A percentile compares a stretch with the other conserved stretches of the same genome.
These are phyloP conservation scores for Formica aserva DNA, from an alignment of 2,888 invertebrate genomes.

Conservation along the genomic window DNA sequence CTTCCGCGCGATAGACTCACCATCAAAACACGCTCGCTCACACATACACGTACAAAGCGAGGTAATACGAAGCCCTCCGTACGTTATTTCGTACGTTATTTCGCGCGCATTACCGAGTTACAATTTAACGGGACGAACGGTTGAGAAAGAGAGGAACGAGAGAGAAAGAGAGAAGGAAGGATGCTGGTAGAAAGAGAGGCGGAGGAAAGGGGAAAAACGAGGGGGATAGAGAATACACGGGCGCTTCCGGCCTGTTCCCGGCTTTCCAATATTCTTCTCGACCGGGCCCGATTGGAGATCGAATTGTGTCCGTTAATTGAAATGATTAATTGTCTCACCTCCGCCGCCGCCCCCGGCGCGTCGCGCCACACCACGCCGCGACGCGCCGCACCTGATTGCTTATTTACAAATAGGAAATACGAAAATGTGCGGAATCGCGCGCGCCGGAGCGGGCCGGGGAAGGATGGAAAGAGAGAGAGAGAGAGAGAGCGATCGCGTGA, in stretches of 20 bases:
- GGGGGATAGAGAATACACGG: constrained; percentile 50
- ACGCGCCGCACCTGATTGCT: constrained; percentile 82
- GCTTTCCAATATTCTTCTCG: constrained; percentile 84
- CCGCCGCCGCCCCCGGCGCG: constrained; percentile 67
- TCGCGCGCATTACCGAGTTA: constrained; percentile 54
- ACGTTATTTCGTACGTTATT: constrained; percentile 56
- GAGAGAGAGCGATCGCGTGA: constrained; percentile 2
- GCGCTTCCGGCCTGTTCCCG: constrained; percentile 80
- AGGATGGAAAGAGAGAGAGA: constrained; percentile 45
- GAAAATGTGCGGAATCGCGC: constrained; percentile 84
- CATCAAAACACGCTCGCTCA: not conserved
- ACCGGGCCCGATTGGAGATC: constrained; percentile 79
- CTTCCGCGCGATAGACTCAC: constrained; percentile 50
- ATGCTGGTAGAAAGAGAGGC: constrained; percentile 33
- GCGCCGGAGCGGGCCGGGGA: constrained; percentile 58
- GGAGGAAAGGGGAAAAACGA: constrained; percentile 33
- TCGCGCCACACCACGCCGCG: constrained; percentile 53
- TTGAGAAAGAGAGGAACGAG: not conserved
- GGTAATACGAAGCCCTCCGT: constrained; percentile 50
- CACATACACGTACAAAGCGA: not conserved
- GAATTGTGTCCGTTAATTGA: constrained; percentile 85
- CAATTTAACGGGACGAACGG: constrained; percentile 50
- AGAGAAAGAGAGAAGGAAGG: constrained; percentile 23
- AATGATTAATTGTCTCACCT: constrained; percentile 86
- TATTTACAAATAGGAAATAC: constrained; percentile 86